Evolutionary conservation across 2,113 vertebrate genomes (phyloP).

Genomic region (Nerophis ophidion): DNA sequence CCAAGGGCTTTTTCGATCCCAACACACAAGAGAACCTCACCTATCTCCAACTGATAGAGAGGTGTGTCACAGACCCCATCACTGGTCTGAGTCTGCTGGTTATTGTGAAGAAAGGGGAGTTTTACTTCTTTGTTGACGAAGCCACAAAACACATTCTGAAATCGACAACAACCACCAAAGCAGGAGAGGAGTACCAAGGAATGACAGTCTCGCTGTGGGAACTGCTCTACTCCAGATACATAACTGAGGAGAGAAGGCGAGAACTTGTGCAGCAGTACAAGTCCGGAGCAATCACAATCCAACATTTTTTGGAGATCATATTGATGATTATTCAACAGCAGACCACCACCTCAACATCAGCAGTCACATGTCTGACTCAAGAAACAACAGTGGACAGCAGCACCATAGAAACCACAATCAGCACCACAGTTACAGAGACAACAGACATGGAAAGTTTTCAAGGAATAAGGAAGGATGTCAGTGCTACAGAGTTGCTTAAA

Average conservation of each 20-base stretch:
- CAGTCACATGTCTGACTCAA: background rate
- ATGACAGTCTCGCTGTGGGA: constrained; percentile 73
- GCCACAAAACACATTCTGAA: constrained; percentile 42
- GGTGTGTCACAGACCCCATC: constrained; percentile 61
- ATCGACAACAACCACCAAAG: constrained; percentile 63
- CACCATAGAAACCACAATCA: constrained; percentile 70
- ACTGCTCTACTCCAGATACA: constrained; percentile 72
- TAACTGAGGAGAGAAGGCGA: constrained; percentile 61
- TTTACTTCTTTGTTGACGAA: constrained; percentile 57
- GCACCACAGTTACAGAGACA: constrained; percentile 53
- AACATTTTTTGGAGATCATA: constrained; percentile 56
- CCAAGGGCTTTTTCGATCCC: constrained; percentile 65
- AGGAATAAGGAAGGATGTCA: constrained; percentile 72
- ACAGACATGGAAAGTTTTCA: constrained; percentile 57
- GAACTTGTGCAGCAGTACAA: constrained; percentile 66
- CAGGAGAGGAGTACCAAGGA: constrained; percentile 66
- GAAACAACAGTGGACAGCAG: constrained; percentile 62
- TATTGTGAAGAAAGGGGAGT: constrained; percentile 63
- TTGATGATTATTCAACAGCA: constrained; percentile 44
- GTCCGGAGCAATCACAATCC: constrained; percentile 54
- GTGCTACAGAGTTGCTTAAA: constrained; percentile 64
- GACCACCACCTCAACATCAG: constrained; percentile 10
- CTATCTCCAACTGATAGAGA: constrained; percentile 67
- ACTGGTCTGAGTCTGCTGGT: constrained; percentile 64
- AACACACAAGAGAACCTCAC: constrained; percentile 78